Percentiles rank a stretch among this genome's conserved stretches.
Conservation (phyloP, 1,140 invertebrate species). For the Eciton burchellii region DNA sequence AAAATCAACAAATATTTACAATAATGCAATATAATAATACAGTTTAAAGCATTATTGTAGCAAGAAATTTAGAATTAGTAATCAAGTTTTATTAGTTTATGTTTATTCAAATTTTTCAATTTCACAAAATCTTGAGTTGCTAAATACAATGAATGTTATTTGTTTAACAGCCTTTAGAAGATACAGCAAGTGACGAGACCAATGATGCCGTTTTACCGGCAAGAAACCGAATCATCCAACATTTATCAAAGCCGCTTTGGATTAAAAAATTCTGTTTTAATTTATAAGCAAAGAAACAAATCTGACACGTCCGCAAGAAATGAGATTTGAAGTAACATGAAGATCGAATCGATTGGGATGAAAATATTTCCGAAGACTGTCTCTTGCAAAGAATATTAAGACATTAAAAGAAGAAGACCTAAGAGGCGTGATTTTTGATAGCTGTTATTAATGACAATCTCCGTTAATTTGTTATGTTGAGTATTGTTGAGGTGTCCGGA, state of each 20-base stretch:
- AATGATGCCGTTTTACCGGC: conserved; percentile 31
- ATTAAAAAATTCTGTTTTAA: conserved; percentile 55
- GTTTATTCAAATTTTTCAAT: neutral
- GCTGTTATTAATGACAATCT: neutral
- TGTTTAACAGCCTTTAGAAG: conserved; percentile 43
- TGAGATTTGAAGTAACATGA: neutral
- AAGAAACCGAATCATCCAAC: conserved; percentile 48
- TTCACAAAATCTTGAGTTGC: neutral
- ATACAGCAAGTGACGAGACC: conserved; percentile 62
- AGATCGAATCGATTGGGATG: conserved; percentile 11
- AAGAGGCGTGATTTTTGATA: neutral
- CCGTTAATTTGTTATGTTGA: conserved; percentile 11
- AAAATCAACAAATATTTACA: conserved; percentile 12
- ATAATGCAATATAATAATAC: conserved; percentile 4
- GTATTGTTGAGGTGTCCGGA: neutral
- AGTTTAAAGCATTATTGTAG: neutral
- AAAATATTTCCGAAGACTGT: conserved; percentile 14
- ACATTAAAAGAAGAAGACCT: neutral
- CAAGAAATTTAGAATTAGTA: neutral
- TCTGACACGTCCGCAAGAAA: conserved; percentile 13
- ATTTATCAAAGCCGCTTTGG: conserved; percentile 28
- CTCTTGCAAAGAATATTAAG: neutral
- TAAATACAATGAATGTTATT: conserved; percentile 16
- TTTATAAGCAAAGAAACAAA: conserved; percentile 17
- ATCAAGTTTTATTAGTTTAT: neutral